A percentile compares a stretch with the other conserved stretches of the same genome.
These are phyloP conservation scores for Xiphophorus hellerii DNA, from an alignment of 2,113 vertebrate genomes.

Conservation along the genomic window DNA sequence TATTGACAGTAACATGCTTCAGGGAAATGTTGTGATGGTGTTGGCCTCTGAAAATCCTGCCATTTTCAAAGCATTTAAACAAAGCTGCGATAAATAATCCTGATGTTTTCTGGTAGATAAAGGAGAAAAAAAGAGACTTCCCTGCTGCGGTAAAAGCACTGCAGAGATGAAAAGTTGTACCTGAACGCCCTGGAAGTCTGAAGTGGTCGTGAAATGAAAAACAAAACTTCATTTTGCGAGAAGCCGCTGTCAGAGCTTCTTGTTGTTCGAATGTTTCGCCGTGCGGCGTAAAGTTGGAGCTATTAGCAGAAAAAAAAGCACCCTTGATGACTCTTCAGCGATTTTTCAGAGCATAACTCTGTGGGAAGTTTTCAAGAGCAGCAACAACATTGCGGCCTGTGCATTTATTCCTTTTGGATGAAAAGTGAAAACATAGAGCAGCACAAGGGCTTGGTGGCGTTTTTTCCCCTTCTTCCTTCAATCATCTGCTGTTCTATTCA, in stretches of 20 bases:
- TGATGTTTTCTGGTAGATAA: background rate
- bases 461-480: slow-evolving; percentile 49
- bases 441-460: slow-evolving; percentile 50
- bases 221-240: background rate
- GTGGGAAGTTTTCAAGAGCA: slow-evolving; percentile 23
- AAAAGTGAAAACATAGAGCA: slow-evolving; percentile 49
- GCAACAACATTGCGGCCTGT: slow-evolving; percentile 46
- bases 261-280: background rate
- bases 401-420: slow-evolving; percentile 66
- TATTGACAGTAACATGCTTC: too few relatives aligned
- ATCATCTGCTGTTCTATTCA: slow-evolving; percentile 72
- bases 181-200: slow-evolving; percentile 15
- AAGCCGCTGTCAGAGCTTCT: background rate
- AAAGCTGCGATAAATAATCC: too few relatives aligned
- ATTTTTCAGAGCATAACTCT: slow-evolving; percentile 33
- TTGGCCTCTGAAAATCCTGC: too few relatives aligned
- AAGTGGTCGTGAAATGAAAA: background rate
- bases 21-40: too few relatives aligned
- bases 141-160: slow-evolving; percentile 38
- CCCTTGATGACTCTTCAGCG: slow-evolving; percentile 15
- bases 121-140: slow-evolving; percentile 10
- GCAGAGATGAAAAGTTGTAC: slow-evolving; percentile 39
- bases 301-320: background rate
- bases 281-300: background rate
- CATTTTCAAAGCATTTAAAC: too few relatives aligned